Evolutionary conservation across 2,113 vertebrate species (phyloP), one percentile per base, ranked within the genome.

Genomic region (Cathartes aura): DNA sequence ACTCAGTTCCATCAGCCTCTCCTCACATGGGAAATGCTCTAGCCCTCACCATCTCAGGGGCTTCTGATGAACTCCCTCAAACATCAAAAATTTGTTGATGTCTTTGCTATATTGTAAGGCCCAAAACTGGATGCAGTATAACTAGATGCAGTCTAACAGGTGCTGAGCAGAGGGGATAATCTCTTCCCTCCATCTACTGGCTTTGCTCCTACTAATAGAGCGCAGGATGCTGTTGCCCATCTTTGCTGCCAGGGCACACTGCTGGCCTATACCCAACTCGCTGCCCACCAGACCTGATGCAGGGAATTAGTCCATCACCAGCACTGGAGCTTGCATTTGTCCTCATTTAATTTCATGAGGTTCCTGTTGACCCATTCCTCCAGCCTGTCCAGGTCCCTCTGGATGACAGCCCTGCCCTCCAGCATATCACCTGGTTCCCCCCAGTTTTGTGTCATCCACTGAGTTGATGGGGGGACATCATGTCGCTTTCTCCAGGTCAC

Each of bases 1-100:
- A 68, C 9, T 19, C 19, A 1, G 9, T 48, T 78, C 22, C 0
- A 0, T 60, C 56, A 38, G n/a, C 6, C 21, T 59, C 18, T 43
- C 40, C 21, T 70, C 45, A 45, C 6, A 13, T 1, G 9, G 38
- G 29, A 84, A 74, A 87, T 55, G 30, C 38, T 40, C 30, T 34
- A 47, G 19, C 9, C 34, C 11, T 38, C 15, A 48, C 13, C 18
- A 40, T 32, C 20, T 43, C 29, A 58, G 15, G 5, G 8, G 5
- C 30, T 29, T 87, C 74, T 43, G 6, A 42, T 53, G 7, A 82
- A 63, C 22, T 58, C 36, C 18, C 17, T 56, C 22, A 56, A 74
- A 58, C 11, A 70, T 40, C 23, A 89, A 24, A 83, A 71, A 83
- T 32, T 36, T 29, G 6, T 32, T 43, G 11, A 89, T 34, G 30